phyloP scores from a whole-genome alignment of 2,888 invertebrate genomes.

The Mythimna lalbum region DNA sequence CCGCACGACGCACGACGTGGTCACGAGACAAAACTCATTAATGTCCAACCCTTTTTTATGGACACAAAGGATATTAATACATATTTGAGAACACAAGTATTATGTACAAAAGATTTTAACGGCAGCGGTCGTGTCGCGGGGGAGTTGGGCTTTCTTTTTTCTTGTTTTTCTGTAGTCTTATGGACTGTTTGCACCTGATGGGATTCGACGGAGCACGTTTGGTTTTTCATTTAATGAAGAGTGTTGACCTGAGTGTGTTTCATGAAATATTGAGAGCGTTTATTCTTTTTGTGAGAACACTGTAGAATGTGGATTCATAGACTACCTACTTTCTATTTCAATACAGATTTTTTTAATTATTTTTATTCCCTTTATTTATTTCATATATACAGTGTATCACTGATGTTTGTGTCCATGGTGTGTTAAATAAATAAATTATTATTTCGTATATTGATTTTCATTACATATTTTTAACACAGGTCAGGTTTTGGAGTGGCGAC shows the following conservation, averaged over 20 bases:
- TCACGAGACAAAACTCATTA: constrained; percentile 75
- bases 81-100: constrained; percentile 69
- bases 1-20: constrained; percentile 63
- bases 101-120: constrained; percentile 65
- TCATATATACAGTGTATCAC: too few species aligned
- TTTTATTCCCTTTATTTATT: too few species aligned
- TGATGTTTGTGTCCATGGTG: too few species aligned
- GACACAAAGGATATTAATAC: constrained; percentile 68
- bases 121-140: constrained; percentile 26
- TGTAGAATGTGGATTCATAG: too few species aligned
- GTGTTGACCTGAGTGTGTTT: neutral
- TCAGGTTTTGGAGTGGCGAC: too few species aligned
- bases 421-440: too few species aligned
- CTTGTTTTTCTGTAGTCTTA: constrained; percentile 25
- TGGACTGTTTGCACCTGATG: constrained; percentile 6
- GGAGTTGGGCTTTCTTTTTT: constrained; percentile 31
- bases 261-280: neutral
- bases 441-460: too few species aligned
- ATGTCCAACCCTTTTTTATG: constrained; percentile 73
- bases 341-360: too few species aligned
- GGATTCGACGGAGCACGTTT: neutral
- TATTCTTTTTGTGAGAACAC: neutral
- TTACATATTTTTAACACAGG: too few species aligned
- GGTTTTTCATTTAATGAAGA: neutral
- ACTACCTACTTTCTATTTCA: too few species aligned